A percentile compares a stretch with the other conserved stretches of the same genome.
Evolutionary conservation across 2,797 vertebrate species (phyloP).

Genomic region (Bradypus variegatus): DNA sequence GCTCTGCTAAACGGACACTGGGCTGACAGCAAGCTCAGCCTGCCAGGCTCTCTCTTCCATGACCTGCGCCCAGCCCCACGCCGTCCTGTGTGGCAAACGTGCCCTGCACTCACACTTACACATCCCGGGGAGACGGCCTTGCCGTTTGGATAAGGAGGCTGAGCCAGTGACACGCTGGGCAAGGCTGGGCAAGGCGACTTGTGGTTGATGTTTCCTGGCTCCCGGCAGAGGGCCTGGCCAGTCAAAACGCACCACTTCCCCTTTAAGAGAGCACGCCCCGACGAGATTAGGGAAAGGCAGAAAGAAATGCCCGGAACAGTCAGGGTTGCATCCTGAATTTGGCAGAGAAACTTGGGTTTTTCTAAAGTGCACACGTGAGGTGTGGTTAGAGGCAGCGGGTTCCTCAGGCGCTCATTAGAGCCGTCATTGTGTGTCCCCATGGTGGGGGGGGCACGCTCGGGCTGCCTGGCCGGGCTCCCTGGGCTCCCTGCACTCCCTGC

Average conservation of each 20-base stretch:
- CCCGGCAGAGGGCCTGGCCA: slow-evolving; percentile 53
- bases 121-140: slow-evolving; percentile 56
- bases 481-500: background rate
- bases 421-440: background rate
- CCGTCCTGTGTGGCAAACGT: slow-evolving; percentile 33
- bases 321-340: slow-evolving; percentile 44
- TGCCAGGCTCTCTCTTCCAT: slow-evolving; percentile 21
- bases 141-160: slow-evolving; percentile 55
- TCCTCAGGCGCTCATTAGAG: background rate
- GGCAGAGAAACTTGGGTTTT: slow-evolving; percentile 51
- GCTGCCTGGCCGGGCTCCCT: background rate
- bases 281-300: slow-evolving; percentile 60
- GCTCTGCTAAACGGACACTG: background rate
- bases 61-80: slow-evolving; percentile 42
- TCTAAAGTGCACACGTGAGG: background rate
- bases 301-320: slow-evolving; percentile 60
- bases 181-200: slow-evolving; percentile 41
- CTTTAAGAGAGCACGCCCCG: slow-evolving; percentile 67
- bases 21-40: background rate
- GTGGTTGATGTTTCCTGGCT: slow-evolving; percentile 59
- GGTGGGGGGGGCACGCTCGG: no score
- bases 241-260: slow-evolving; percentile 63
- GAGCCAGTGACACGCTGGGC: slow-evolving; percentile 53
- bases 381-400: background rate
- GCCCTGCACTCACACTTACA: slow-evolving; percentile 62